Base-by-base conservation (phyloP, 2,888 invertebrate species). In the Lordiphosa fenestrarum region DNA sequence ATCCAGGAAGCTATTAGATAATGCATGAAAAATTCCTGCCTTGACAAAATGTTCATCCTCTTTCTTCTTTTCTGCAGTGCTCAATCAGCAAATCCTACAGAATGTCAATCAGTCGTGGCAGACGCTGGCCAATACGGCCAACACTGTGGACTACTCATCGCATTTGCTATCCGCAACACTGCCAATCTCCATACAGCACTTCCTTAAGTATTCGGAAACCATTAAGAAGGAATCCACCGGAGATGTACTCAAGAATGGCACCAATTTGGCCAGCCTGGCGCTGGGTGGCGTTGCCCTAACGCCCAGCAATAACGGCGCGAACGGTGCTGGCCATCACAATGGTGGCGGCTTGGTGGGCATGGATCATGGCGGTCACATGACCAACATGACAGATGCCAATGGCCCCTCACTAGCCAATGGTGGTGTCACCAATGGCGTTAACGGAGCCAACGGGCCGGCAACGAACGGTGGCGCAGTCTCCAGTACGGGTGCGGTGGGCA, bases 61-160 rank as follows among this genome's bases (percentile, higher is more conserved):
- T 30, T 44, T 44, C 33, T 44, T 7, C 30, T 2, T n/a, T 13
- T 49, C 3, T 42, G 15, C 66, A 89, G 89, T 89, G 66, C 87
- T 90, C 61, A 90, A 90, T 78, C 90, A 90, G 78, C 90, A 90
- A 85, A 88, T 89, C 62, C 81, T 90, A 69, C 89, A 89, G 84
- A 89, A 89, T 88, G 90, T 89, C 44, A 90, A 90, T 73, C 90
- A 89, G 71, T 89, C 90, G 35, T 89, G 89, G 89, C 89, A 90
- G 80, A 89, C 88, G 51, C 78, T 90, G 82, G 89, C 90, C 69
- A 89, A 89, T 53, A 89, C 89, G 54, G 89, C 90, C 73, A 90
- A 90, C 67, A 89, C 89, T 35, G 89, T 90, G 60, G 90, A 90
- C 63, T 90, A 90, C 66, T 90, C 90, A 78, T 90, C 90, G 38